Evolutionary conservation across 1,140 invertebrate species (phyloP).

Genomic region (Cephus cinctus): DNA sequence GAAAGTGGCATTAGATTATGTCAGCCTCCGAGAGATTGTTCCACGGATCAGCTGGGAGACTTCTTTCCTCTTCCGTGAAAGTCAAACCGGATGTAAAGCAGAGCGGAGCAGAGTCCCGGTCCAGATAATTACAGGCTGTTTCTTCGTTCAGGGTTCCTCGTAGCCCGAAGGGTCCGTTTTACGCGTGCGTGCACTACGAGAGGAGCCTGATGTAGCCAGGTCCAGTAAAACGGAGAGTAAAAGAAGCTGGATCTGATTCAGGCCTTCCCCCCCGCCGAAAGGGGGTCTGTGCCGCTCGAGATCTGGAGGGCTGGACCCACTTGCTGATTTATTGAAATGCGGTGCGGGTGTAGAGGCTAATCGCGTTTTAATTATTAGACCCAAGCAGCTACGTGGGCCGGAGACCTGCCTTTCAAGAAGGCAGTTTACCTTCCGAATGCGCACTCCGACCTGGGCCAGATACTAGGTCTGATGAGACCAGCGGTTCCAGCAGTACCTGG

Average conservation of each 20-base stretch:
- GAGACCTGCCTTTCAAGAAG: too few relatives aligned
- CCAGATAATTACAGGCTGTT: slow-evolving; percentile 33
- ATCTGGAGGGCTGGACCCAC: slow-evolving; percentile 20
- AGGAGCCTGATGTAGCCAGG: slow-evolving; percentile 8
- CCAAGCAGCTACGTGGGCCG: too few relatives aligned
- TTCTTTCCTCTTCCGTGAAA: too few relatives aligned
- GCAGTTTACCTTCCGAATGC: too few relatives aligned
- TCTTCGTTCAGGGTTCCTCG: slow-evolving; percentile 12
- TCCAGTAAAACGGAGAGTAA: background rate
- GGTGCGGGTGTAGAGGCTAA: slow-evolving; percentile 19
- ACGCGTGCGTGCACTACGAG: slow-evolving; percentile 19
- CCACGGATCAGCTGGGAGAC: too few relatives aligned
- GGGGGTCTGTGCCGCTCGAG: background rate
- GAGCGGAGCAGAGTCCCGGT: slow-evolving; percentile 21
- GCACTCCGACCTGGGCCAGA: too few relatives aligned
- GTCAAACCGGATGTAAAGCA: slow-evolving; percentile 24
- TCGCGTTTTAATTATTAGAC: slow-evolving; percentile 33
- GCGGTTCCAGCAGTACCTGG: too few relatives aligned
- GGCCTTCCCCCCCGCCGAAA: background rate
- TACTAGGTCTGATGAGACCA: too few relatives aligned
- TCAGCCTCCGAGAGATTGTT: too few relatives aligned
- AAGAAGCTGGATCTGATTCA: background rate
- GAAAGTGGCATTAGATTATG: too few relatives aligned
- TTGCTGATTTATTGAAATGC: slow-evolving; percentile 34
- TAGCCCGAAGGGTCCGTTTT: slow-evolving; percentile 5